Evolutionary conservation across 2,797 vertebrate species (phyloP).

Genomic region (Myiotriccus ornatus): DNA sequence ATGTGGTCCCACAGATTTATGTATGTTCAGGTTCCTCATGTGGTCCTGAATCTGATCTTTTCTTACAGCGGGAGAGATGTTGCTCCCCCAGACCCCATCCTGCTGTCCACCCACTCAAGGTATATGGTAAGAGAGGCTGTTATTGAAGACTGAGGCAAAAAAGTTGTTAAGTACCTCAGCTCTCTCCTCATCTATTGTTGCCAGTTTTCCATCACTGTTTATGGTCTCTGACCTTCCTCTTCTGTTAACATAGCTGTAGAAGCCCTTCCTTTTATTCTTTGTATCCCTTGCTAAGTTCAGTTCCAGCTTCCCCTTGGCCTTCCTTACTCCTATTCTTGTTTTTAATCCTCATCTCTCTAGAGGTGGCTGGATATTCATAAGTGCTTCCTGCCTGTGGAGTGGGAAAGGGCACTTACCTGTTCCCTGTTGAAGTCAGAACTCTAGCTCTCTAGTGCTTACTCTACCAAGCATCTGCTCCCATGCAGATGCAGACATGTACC

Average conservation of each 20-base stretch:
- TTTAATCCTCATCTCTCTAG: not conserved
- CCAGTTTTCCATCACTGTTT: not conserved
- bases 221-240: not conserved
- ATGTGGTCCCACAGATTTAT: not conserved
- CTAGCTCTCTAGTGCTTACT: not conserved
- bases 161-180: not conserved
- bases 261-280: not conserved
- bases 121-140: not conserved
- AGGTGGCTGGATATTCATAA: not conserved
- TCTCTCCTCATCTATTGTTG: not conserved
- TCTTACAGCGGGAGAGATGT: not conserved
- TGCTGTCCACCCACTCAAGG: not conserved
- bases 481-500: not conserved
- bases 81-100: not conserved
- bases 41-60: not conserved
- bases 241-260: not conserved
- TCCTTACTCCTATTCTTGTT: not conserved
- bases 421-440: not conserved
- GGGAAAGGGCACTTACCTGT: not conserved
- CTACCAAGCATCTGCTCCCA: not conserved
- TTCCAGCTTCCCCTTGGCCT: not conserved
- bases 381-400: not conserved
- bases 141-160: not conserved
- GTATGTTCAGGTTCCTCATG: not conserved
- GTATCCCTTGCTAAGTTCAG: not conserved